These are phyloP conservation scores for Phrynosoma platyrhinos DNA, from an alignment of 2,113 vertebrate genomes.

Conservation along the genomic window DNA sequence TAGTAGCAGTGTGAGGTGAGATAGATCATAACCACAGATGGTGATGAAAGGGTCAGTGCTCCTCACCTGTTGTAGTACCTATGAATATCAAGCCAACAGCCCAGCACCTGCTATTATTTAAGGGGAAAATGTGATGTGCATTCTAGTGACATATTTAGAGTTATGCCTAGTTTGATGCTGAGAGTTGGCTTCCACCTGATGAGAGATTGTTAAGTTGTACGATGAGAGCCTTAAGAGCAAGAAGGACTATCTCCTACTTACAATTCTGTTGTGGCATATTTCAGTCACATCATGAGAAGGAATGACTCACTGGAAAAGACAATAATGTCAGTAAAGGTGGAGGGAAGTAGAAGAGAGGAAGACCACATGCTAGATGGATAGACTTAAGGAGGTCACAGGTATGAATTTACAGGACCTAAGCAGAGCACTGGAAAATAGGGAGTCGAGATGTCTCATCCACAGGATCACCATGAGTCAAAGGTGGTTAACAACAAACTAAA, in stretches of 20 bases:
- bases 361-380: too few species aligned
- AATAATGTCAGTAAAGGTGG: too few species aligned
- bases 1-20: background rate
- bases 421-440: too few species aligned
- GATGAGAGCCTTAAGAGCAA: conserved; percentile 31
- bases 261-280: background rate
- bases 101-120: background rate
- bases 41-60: background rate
- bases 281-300: too few species aligned
- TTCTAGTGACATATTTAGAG: background rate
- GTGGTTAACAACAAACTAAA: too few species aligned
- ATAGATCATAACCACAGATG: background rate
- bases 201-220: background rate
- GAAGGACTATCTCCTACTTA: conserved; percentile 28
- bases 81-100: background rate
- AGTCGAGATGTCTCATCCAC: too few species aligned
- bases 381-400: too few species aligned
- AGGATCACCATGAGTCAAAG: too few species aligned
- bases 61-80: background rate
- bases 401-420: too few species aligned
- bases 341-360: too few species aligned
- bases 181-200: conserved; percentile 30
- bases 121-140: background rate
- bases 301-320: too few species aligned
- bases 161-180: background rate